Evolutionary conservation across 1,140 invertebrate genomes (phyloP), one percentile per base, ranked within the genome.

Genomic region (Drosophila kikkawai): DNA sequence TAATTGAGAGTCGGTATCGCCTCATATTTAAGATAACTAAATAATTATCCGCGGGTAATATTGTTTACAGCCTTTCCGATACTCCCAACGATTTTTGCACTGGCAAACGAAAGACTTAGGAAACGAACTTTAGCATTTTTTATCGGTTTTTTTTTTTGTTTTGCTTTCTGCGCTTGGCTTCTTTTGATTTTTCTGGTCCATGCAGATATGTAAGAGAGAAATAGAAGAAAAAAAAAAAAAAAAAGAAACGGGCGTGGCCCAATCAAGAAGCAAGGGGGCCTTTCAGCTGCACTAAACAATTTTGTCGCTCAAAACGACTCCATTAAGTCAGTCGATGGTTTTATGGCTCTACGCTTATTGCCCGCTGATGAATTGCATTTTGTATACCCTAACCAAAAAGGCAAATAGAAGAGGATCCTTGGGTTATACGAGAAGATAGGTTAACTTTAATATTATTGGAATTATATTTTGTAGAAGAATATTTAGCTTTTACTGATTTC

Each of bases 61-160:
- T 67, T 58, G 67, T 73, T 68, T 68, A 58, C 73, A 29, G 45
- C 44, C 37, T 37, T 59, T 58, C 17, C 29, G 26, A 26, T 26
- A 13, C 9, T 7, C 9, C 13, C 9, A 11, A 11, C 4, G 17
- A 55, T 58, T 68, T 86, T 82, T 80, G 63, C 53, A 47, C 71
- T 64, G 58, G 56, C 68, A 80, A 88, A 80, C 80, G 63, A 87
- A 88, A 75, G 84, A 88, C 80, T 80, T 87, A 79, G 37, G 84
- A 88, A 83, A 87, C 84, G 74, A 87, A 87, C 84, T 83, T 87
- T 70, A 78, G 51, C 71, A 83, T 69, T 85, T 45, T 36, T 26
- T 50, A 60, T 29, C 5, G 2, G 12, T 22, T 3, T 26, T 26
- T 47, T 22, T 3, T 26, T 26, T 47, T 12, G 7, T 61, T 60